A percentile compares a stretch with the other conserved stretches of the same genome.
phyloP scores from a whole-genome alignment of 2,888 invertebrate species.

The Drosophila fungiperda region DNA sequence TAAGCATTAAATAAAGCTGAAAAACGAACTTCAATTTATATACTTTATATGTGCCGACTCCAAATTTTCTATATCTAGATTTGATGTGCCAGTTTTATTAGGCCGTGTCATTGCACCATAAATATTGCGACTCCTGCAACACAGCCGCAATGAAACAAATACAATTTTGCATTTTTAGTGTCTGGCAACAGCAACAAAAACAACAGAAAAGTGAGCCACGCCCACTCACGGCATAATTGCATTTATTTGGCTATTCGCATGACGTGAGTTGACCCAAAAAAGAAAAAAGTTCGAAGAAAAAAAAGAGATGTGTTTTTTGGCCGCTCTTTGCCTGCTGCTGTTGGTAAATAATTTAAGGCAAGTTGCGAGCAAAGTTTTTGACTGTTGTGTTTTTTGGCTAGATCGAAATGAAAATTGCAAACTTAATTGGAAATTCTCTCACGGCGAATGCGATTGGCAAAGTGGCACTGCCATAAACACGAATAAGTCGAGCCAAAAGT shows the following conservation, averaged over 20 bases:
- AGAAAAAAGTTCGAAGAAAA: background rate
- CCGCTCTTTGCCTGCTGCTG: slow-evolving; percentile 10
- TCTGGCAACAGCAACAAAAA: slow-evolving; percentile 12
- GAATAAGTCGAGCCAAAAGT: slow-evolving; percentile 52
- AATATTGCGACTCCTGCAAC: slow-evolving; percentile 42
- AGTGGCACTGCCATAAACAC: slow-evolving; percentile 59
- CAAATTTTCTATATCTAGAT: background rate
- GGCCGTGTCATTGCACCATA: slow-evolving; percentile 36
- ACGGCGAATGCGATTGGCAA: slow-evolving; percentile 58
- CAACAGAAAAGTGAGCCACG: slow-evolving; percentile 50
- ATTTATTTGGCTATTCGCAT: slow-evolving; percentile 45
- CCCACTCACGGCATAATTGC: slow-evolving; percentile 69
- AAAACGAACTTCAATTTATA: background rate
- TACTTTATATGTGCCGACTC: background rate
- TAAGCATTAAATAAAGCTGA: too few relatives aligned
- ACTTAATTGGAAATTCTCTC: slow-evolving; percentile 79
- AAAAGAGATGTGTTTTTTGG: slow-evolving; percentile 22
- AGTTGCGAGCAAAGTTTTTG: slow-evolving; percentile 15
- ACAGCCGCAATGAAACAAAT: slow-evolving; percentile 55
- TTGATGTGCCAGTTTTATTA: slow-evolving; percentile 5
- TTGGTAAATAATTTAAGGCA: slow-evolving; percentile 34
- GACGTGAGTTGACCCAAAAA: slow-evolving; percentile 57
- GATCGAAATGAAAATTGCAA: slow-evolving; percentile 39
- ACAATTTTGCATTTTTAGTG: slow-evolving; percentile 5
- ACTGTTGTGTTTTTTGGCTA: background rate